Evolutionary conservation across 2,113 vertebrate genomes (phyloP), one percentile per base, ranked within the genome.

Genomic region (Corydoras sp.): DNA sequence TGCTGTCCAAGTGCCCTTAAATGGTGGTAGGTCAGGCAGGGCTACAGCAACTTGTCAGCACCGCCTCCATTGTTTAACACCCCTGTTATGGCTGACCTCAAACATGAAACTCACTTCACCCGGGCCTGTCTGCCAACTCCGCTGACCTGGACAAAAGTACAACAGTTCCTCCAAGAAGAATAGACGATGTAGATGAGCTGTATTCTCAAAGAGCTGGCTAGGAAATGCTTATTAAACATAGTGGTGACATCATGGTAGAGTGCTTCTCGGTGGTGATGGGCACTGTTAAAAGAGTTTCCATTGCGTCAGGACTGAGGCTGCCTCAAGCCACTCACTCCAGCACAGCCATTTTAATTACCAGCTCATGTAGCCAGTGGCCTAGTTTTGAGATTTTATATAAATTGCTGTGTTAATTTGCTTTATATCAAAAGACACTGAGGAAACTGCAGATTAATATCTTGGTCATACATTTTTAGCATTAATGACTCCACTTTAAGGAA

Each of bases 301-400:
- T 67, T 77, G 62, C 69, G 62, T 75, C 31, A 75, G 68, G 55
- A 32, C 29, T 68, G 48, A 62, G 51, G 64, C 62, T 59, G 65
- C 58, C 48, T 66, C 51, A 49, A 66, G 71, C 65, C 54, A 13
- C 54, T 56, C 65, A 67, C 51, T 55, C 32, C 29, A 73, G 24
- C 29, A 35, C 51, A 55, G 65, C 65, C 65, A 67, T 67, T 67
- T 66, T 55, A 67, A 67, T 51, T 8, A 43, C 7, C 9, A 5
- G 56, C 53, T 58, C 10, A 12, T 31, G 58, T 13, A 35, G 56
- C 18, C 29, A n/a, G 50, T 29, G 15, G 51, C 54, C 13, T 62
- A 29, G 11, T 35, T 12, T 9, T 15, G 13, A 4, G 11, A 43
- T 61, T 31, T 43, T 30, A 5, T 43, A 31, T 15, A 62, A 7